A percentile compares a stretch with the other conserved stretches of the same genome.
phyloP scores from a whole-genome alignment of 92 coral and sea anemone genomes.

The Scolanthus callimorphus region DNA sequence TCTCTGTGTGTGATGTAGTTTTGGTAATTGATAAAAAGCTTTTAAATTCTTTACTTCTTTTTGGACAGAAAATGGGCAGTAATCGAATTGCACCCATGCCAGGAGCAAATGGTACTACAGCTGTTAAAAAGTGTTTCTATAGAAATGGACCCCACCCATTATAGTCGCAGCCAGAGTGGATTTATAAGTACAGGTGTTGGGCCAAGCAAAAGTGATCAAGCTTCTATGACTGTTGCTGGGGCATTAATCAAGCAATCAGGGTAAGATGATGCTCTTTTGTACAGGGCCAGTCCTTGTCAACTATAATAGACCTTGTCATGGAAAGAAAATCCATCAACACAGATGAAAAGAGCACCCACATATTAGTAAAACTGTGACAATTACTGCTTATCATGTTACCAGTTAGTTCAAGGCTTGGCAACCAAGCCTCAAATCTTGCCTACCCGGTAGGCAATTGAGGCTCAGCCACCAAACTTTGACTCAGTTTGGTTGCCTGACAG shows the following conservation, averaged over 20 bases:
- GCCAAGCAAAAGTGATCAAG: conserved; percentile 12
- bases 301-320: neutral
- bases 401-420: too few relatives aligned
- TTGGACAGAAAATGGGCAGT: conserved; percentile 64
- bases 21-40: too few relatives aligned
- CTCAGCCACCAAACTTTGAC: too few relatives aligned
- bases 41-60: too few relatives aligned
- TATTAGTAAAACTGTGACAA: too few relatives aligned
- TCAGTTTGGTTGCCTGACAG: too few relatives aligned
- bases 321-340: too few relatives aligned
- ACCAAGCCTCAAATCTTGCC: too few relatives aligned
- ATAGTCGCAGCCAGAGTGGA: conserved; percentile 26
- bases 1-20: too few relatives aligned
- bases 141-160: conserved; percentile 55
- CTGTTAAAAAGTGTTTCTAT: conserved; percentile 64
- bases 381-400: too few relatives aligned
- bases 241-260: conserved; percentile 81
- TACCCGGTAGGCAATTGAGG: too few relatives aligned
- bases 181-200: conserved; percentile 18
- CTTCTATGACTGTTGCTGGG: conserved; percentile 49
- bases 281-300: neutral
- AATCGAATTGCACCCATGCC: conserved; percentile 83
- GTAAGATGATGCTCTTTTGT: conserved; percentile 23
- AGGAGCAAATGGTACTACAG: conserved; percentile 4
- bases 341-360: too few relatives aligned